phyloP scores from a whole-genome alignment of 2,888 invertebrate genomes.

The Caenorhabditis macrosperma region DNA sequence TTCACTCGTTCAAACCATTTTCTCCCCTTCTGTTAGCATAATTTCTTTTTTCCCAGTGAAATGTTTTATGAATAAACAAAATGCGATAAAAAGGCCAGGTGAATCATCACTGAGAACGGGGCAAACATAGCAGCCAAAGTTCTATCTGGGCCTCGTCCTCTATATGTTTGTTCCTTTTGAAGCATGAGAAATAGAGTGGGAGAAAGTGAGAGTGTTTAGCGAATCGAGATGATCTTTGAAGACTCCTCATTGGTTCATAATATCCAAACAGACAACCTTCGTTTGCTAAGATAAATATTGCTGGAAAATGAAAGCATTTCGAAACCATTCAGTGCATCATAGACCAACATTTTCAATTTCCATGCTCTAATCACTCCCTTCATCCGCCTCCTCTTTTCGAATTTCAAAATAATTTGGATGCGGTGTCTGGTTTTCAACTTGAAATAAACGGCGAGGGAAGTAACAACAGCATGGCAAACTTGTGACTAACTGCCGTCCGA shows the following conservation, averaged over 20 bases:
- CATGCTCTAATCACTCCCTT: background rate
- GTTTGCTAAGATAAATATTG: background rate
- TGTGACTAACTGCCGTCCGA: background rate
- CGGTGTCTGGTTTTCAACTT: constrained; percentile 3
- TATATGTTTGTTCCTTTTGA: background rate
- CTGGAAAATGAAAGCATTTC: background rate
- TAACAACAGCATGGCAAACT: no score
- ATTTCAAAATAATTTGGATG: constrained; percentile 9
- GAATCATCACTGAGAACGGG: constrained; percentile 17
- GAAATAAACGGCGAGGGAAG: no score
- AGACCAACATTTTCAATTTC: constrained; percentile 8
- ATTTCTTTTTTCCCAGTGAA: background rate
- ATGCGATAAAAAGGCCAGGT: constrained; percentile 4
- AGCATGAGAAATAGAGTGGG: background rate
- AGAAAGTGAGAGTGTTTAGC: constrained; percentile 12
- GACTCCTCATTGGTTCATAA: constrained; percentile 20
- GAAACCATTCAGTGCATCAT: constrained; percentile 10
- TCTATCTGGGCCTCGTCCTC: background rate
- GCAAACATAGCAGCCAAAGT: constrained; percentile 10
- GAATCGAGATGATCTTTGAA: constrained; percentile 16
- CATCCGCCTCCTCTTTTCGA: background rate
- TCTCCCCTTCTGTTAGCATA: background rate
- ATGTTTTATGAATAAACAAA: constrained; percentile 1
- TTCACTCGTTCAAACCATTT: background rate
- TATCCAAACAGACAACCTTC: constrained; percentile 11